Percentiles rank a stretch among this genome's conserved stretches.
Evolutionary conservation across 2,113 vertebrate genomes (phyloP).

Genomic region (Setophaga kirtlandii): DNA sequence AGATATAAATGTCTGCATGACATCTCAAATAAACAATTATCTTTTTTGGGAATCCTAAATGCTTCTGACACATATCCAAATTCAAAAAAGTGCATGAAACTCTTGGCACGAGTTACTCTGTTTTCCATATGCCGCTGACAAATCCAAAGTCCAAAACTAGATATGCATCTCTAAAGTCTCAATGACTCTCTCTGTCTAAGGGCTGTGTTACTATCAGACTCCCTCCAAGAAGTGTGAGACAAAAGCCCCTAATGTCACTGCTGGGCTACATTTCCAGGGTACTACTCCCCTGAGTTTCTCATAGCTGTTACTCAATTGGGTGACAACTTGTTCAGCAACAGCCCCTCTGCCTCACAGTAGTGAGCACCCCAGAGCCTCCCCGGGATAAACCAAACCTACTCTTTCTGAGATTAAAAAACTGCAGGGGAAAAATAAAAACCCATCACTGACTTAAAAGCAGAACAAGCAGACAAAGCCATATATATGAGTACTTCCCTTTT

Average conservation of each 20-base stretch:
- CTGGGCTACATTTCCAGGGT: not conserved
- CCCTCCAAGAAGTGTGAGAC: not conserved
- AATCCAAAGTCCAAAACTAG: not conserved
- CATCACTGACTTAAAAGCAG: not conserved
- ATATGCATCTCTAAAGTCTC: not conserved
- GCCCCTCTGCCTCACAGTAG: not conserved
- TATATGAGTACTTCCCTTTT: not conserved
- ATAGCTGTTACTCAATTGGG: not conserved
- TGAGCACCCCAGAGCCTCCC: not conserved
- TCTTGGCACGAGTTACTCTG: not conserved
- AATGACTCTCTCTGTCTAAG: not conserved
- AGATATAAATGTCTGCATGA: not conserved
- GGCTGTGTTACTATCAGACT: not conserved
- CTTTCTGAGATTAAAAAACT: not conserved
- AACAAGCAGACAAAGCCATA: not conserved
- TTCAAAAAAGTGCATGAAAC: not conserved
- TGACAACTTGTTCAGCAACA: not conserved
- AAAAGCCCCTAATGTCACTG: not conserved
- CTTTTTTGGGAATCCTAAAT: not conserved
- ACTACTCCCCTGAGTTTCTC: accelerated
- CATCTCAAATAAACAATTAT: not conserved
- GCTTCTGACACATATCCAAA: not conserved
- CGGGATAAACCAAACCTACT: not conserved
- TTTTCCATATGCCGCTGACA: not conserved
- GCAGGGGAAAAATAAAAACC: not conserved